Percentiles rank a stretch among this genome's conserved stretches.
Evolutionary conservation across 2,113 vertebrate genomes (phyloP).

Genomic region (Cyprinodon variegatus): DNA sequence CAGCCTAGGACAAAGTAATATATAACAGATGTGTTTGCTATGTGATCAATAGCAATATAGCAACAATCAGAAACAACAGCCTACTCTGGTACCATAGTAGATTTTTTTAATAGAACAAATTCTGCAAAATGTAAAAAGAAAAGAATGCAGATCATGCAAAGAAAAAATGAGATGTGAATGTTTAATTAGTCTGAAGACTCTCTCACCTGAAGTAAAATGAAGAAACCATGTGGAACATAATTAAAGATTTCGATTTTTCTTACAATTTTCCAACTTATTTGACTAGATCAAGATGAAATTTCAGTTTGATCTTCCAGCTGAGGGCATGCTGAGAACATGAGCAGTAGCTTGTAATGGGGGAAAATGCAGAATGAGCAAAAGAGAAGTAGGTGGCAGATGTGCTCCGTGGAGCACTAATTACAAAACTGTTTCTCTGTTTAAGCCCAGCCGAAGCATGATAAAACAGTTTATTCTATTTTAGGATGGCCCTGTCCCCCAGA

Average conservation of each 20-base stretch:
- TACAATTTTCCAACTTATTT: slow-evolving; percentile 28
- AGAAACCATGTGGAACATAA: slow-evolving; percentile 32
- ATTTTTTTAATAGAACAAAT: neutral
- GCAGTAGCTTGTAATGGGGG: slow-evolving; percentile 16
- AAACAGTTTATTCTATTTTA: slow-evolving; percentile 37
- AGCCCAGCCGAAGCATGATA: slow-evolving; percentile 22
- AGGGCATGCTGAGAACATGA: slow-evolving; percentile 17
- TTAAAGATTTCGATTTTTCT: slow-evolving; percentile 28
- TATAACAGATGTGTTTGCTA: neutral
- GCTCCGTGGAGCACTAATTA: slow-evolving; percentile 6
- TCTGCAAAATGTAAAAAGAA: neutral
- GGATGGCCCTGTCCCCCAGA: slow-evolving; percentile 35
- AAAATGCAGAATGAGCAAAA: slow-evolving; percentile 11
- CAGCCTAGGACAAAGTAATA: neutral
- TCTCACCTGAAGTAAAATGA: slow-evolving; percentile 14
- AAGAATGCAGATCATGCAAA: neutral
- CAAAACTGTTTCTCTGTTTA: slow-evolving; percentile 35
- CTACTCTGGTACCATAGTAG: too few species aligned
- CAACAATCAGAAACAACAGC: too few species aligned
- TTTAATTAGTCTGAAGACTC: slow-evolving; percentile 9
- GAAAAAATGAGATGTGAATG: neutral
- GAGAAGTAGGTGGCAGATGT: slow-evolving; percentile 7
- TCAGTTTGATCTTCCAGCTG: slow-evolving; percentile 44
- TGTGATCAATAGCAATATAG: too few species aligned
- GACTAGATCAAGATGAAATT: slow-evolving; percentile 33